Conservation (phyloP, 2,113 vertebrate species). For the Myanophis thanlyinensis region DNA sequence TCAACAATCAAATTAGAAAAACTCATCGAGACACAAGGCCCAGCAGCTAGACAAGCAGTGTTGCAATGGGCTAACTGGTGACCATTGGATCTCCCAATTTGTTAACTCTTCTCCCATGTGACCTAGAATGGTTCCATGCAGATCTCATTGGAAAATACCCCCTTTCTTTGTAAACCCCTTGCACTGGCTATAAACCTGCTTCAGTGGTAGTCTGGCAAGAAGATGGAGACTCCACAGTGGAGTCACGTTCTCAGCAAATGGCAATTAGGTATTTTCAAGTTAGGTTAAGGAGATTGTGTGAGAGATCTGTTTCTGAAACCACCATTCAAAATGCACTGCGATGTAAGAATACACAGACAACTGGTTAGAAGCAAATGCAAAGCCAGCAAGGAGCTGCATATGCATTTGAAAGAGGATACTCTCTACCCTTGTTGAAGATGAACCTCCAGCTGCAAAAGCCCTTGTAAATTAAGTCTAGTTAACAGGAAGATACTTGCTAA, state of each 20-base stretch:
- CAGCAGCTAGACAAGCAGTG: not conserved
- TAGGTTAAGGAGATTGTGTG: not conserved
- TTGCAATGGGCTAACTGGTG: not conserved
- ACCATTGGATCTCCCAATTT: not conserved
- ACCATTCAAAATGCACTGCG: not conserved
- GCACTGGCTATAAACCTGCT: not conserved
- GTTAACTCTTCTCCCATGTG: not conserved
- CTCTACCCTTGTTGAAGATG: not conserved
- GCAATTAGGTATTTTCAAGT: not conserved
- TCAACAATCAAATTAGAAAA: not conserved
- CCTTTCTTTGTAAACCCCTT: not conserved
- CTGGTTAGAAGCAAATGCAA: not conserved
- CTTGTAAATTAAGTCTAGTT: not conserved
- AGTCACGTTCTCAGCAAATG: not conserved
- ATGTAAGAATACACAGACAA: not conserved
- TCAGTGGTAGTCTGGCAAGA: not conserved
- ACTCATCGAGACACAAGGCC: not conserved
- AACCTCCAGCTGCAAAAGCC: not conserved
- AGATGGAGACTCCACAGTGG: not conserved
- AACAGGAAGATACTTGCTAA: not conserved
- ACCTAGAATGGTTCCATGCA: not conserved
- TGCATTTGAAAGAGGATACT: not conserved
- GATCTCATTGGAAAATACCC: not conserved
- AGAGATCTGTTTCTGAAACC: not conserved
- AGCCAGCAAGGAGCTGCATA: not conserved